phyloP scores from a whole-genome alignment of 2,113 vertebrate genomes.

The Sminthopsis crassicaudata region DNA sequence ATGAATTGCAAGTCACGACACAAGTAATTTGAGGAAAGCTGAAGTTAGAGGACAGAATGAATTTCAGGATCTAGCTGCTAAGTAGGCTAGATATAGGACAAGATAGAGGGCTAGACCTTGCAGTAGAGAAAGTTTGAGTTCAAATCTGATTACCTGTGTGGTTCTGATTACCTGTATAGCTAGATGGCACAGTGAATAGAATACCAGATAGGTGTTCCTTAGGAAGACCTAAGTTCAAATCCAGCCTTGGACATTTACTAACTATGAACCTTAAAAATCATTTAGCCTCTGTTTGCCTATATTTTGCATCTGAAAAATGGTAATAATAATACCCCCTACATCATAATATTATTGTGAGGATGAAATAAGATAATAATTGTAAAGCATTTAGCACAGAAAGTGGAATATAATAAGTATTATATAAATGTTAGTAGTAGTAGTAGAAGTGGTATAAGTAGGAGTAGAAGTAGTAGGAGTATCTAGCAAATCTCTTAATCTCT shows the following conservation, averaged over 20 bases:
- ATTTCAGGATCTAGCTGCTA: not conserved
- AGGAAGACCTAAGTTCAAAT: not conserved
- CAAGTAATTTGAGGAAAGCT: not conserved
- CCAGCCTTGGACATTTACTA: not conserved
- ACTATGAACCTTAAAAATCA: not conserved
- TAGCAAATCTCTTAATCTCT: not conserved
- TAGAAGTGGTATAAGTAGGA: not conserved
- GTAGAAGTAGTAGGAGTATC: not conserved
- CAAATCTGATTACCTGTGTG: not conserved
- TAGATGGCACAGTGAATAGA: not conserved
- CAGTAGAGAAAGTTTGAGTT: not conserved
- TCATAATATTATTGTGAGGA: not conserved
- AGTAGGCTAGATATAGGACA: not conserved
- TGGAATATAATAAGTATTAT: not conserved
- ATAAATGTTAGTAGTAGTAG: not conserved
- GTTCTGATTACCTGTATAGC: not conserved
- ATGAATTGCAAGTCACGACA: too few species aligned
- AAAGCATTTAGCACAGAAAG: not conserved
- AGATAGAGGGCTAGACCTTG: not conserved
- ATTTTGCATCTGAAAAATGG: not conserved
- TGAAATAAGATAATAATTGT: not conserved
- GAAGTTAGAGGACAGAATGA: not conserved
- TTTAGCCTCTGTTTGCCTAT: not conserved
- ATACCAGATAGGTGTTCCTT: not conserved
- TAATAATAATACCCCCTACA: not conserved